Evolutionary conservation across 1,140 invertebrate genomes (phyloP).

Genomic region (Trachymyrmex cornetzi): DNA sequence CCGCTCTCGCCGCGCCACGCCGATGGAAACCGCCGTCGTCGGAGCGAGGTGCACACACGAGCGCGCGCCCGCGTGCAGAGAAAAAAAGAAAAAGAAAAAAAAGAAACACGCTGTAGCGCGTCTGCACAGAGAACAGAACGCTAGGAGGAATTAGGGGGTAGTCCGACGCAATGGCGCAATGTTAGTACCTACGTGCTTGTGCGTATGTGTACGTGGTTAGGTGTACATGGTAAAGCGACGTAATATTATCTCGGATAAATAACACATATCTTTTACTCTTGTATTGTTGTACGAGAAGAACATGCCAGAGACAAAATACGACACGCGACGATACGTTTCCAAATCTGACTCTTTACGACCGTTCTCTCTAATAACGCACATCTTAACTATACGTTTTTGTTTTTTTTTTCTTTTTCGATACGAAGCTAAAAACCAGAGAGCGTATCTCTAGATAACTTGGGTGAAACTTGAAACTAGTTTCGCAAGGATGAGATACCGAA

Average conservation of each 20-base stretch:
- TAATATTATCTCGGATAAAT: conserved; percentile 24
- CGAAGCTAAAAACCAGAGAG: neutral
- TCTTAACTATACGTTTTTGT: neutral
- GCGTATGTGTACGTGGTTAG: neutral
- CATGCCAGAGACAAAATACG: neutral
- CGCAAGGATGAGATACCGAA: conserved; percentile 1
- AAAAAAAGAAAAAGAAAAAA: neutral
- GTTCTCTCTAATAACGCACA: neutral
- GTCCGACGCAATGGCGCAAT: neutral
- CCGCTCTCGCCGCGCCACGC: conserved; percentile 7
- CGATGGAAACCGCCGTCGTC: conserved; percentile 65
- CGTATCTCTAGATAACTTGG: neutral
- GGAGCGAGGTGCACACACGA: conserved; percentile 43
- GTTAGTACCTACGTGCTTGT: neutral
- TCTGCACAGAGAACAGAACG: conserved; percentile 32
- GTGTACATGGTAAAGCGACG: neutral
- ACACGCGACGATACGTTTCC: neutral
- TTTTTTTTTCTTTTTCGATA: neutral
- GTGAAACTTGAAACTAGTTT: conserved; percentile 3
- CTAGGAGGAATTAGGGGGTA: conserved; percentile 45
- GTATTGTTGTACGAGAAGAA: neutral
- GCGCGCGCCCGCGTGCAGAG: neutral
- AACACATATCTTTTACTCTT: neutral
- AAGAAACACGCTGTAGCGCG: conserved; percentile 22
- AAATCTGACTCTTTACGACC: neutral